A percentile compares a stretch with the other conserved stretches of the same genome.
Conservation (phyloP, 2,113 vertebrate species). For the Oxyruncus cristatus region DNA sequence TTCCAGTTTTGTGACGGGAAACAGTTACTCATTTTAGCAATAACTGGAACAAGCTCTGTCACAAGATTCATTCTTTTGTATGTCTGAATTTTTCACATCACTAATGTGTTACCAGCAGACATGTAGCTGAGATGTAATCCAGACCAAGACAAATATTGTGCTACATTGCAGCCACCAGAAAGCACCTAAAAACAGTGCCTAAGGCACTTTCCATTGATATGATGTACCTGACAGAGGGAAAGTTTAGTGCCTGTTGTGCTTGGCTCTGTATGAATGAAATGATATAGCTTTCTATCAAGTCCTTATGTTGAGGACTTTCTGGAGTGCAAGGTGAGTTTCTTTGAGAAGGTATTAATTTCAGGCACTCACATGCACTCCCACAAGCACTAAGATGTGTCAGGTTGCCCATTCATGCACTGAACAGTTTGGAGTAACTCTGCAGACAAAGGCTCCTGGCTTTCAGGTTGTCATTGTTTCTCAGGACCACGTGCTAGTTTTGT, state of each 20-base stretch:
- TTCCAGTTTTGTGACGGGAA: not conserved
- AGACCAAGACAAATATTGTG: not conserved
- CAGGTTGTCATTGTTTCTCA: not conserved
- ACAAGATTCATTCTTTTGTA: not conserved
- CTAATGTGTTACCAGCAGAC: not conserved
- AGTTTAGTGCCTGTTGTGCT: not conserved
- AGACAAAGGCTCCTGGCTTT: not conserved
- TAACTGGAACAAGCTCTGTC: not conserved
- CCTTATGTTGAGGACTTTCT: not conserved
- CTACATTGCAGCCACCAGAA: not conserved
- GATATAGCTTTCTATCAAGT: not conserved
- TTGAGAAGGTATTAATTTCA: not conserved
- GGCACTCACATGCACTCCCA: not conserved
- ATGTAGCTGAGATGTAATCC: not conserved
- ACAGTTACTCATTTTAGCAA: not conserved
- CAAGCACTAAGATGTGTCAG: not conserved
- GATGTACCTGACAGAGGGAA: fast-evolving
- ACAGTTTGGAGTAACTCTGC: not conserved
- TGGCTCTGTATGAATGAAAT: not conserved
- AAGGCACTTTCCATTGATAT: not conserved
- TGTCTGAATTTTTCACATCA: not conserved
- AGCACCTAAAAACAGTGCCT: not conserved
- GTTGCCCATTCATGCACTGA: not conserved
- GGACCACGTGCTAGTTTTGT: not conserved
- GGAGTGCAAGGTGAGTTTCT: not conserved